Percentiles rank a stretch among this genome's conserved stretches.
phyloP scores from a whole-genome alignment of 2,113 vertebrate genomes.

The Plestiodon gilberti region DNA sequence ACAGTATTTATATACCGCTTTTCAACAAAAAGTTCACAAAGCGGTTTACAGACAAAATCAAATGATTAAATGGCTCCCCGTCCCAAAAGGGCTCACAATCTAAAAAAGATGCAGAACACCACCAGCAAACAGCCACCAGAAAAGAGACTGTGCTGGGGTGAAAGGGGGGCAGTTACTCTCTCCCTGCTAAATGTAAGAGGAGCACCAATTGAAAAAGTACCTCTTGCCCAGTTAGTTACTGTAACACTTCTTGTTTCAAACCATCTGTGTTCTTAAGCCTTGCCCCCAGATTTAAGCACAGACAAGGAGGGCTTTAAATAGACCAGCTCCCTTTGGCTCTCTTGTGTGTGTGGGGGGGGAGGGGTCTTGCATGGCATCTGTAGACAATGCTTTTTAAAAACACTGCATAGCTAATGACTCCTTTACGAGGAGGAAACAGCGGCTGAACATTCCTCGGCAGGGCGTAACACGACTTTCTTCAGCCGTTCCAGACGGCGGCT shows the following conservation, averaged over 20 bases:
- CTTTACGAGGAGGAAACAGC: constrained; percentile 58
- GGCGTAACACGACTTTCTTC: constrained; percentile 59
- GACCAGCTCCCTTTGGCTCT: constrained; percentile 50
- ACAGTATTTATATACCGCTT: too few relatives aligned
- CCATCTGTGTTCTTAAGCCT: constrained; percentile 58
- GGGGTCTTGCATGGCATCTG: background rate
- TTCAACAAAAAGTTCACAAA: too few relatives aligned
- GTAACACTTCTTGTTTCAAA: constrained; percentile 57
- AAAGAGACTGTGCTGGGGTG: too few relatives aligned
- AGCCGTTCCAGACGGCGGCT: constrained; percentile 58
- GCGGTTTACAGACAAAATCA: too few relatives aligned
- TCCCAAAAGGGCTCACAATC: too few relatives aligned
- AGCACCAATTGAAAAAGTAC: too few relatives aligned
- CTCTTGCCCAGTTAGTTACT: too few relatives aligned
- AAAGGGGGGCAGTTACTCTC: too few relatives aligned
- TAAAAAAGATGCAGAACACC: too few relatives aligned
- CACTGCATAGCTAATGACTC: constrained; percentile 36
- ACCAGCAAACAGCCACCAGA: too few relatives aligned
- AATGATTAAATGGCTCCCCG: too few relatives aligned
- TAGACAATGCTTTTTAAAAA: constrained; percentile 35
- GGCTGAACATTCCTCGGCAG: constrained; percentile 66
- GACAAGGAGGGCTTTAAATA: constrained; percentile 62
- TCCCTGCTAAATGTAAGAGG: too few relatives aligned
- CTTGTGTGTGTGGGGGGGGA: background rate
- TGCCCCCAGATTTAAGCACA: constrained; percentile 21